Conservation (phyloP, 2,888 invertebrate species). For the Cerastoderma edule region DNA sequence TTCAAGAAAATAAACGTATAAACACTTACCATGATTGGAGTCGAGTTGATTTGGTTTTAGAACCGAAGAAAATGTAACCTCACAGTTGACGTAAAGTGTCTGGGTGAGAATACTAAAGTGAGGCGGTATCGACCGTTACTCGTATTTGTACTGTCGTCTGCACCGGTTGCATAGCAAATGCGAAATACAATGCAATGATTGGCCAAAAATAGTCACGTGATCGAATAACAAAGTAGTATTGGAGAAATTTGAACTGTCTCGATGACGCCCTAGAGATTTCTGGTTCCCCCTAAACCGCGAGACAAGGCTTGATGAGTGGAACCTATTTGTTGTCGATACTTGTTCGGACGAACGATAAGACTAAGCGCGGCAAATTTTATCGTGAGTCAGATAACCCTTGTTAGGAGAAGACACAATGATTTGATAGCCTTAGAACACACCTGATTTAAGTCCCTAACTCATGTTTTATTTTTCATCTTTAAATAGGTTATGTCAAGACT, state of each 20-base stretch:
- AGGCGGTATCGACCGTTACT: background rate
- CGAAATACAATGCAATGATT: conserved; percentile 27
- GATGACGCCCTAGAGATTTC: conserved; percentile 16
- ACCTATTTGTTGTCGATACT: conserved; percentile 10
- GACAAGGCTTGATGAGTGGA: too few relatives aligned
- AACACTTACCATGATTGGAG: conserved; percentile 49
- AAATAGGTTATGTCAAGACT: too few relatives aligned
- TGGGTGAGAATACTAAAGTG: conserved; percentile 38
- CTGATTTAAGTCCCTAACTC: too few relatives aligned
- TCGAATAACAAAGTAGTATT: background rate
- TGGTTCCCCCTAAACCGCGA: background rate
- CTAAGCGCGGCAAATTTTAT: background rate
- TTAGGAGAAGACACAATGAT: too few relatives aligned
- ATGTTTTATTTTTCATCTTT: too few relatives aligned
- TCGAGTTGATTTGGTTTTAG: conserved; percentile 14
- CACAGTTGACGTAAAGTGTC: conserved; percentile 53
- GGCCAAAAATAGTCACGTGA: conserved; percentile 28
- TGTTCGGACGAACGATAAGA: background rate
- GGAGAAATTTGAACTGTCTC: conserved; percentile 11
- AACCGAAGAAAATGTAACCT: conserved; percentile 28
- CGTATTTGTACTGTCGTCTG: conserved; percentile 32
- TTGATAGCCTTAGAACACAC: too few relatives aligned
- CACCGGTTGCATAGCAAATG: conserved; percentile 41
- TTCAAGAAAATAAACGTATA: background rate
- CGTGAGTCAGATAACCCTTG: background rate